Evolutionary conservation across 2,888 invertebrate species (phyloP).

Genomic region (Drosophila mayaguana): DNA sequence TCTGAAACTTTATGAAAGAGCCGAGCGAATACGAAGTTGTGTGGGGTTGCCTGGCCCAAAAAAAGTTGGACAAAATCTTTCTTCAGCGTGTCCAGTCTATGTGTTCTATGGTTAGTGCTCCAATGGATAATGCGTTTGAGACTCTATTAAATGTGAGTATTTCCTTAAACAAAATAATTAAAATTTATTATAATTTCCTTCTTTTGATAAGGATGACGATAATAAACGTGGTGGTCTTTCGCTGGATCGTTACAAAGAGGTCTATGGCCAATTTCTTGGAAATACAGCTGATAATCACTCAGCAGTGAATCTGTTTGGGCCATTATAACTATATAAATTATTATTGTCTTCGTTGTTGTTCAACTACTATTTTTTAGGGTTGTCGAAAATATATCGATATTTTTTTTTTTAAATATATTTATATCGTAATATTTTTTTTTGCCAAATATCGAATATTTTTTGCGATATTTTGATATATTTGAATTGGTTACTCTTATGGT

Average conservation of each 20-base stretch:
- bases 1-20: too few species aligned
- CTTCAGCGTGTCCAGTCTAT: too few species aligned
- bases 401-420: too few species aligned
- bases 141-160: constrained; percentile 89
- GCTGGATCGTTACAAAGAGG: constrained; percentile 91
- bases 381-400: too few species aligned
- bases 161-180: neutral
- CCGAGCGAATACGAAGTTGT: too few species aligned
- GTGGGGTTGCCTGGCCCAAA: too few species aligned
- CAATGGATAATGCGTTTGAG: constrained; percentile 92
- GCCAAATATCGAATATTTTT: too few species aligned
- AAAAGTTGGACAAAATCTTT: too few species aligned
- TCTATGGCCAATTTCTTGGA: constrained; percentile 93
- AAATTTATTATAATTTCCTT: neutral
- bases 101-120: too few species aligned
- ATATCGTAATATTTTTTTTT: too few species aligned
- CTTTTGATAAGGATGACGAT: constrained; percentile 89
- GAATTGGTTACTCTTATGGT: too few species aligned
- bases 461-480: too few species aligned
- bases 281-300: constrained; percentile 90
- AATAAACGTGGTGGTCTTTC: constrained; percentile 92
- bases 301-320: constrained; percentile 92
- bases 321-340: constrained; percentile 85
- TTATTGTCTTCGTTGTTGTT: constrained; percentile 84
- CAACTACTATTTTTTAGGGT: constrained; percentile 80